Base-by-base conservation (phyloP, 2,797 vertebrate genomes). In the Cynopterus sphinx region DNA sequence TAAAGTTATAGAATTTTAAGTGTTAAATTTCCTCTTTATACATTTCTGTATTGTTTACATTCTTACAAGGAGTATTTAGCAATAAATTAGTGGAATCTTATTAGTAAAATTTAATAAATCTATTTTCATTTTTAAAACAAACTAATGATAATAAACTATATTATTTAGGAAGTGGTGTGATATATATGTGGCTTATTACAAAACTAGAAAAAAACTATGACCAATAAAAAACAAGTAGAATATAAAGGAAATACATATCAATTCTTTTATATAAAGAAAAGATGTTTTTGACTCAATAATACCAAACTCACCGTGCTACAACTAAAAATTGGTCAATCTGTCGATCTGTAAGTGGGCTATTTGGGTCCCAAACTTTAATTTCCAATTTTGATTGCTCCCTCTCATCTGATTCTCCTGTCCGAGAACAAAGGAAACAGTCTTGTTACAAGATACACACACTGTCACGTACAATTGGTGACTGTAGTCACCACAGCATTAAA, bases 251-350 rank as follows among this genome's bases (percentile, higher is more conserved):
- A 79, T 3, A 71, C 3, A 10, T 65, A 13, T 75, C 41, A 77
- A 71, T 89, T 84, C 1, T 86, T 87, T 77, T 16, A 78, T 19
- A 41, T n/a, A 73, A 77, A 93, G 21, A 86, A 67, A 79, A 93
- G 85, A 16, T 75, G 88, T 70, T 96, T 83, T 97, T 96, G 28
- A 97, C 59, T 78, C 17, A 71, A n/a, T 6, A 75, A 59, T 11
- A 12, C 9, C 24, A 93, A 93, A 98, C 99, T 98, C 98, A 99
- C 99, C 99, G 99, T 97, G 99, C 99, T 98, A 99, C 99, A 97
- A 99, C 99, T 97, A 99, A 98, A 98, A 99, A 99, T 98, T 99
- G 99, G 99, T 99, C 99, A 98, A 99, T 99, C 98, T 99, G 99
- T 98, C 99, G 99, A 98, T 99, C 99, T 93, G 99, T 99, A 97